Base-by-base conservation (phyloP, 2,888 invertebrate species). In the Amiota communis region DNA sequence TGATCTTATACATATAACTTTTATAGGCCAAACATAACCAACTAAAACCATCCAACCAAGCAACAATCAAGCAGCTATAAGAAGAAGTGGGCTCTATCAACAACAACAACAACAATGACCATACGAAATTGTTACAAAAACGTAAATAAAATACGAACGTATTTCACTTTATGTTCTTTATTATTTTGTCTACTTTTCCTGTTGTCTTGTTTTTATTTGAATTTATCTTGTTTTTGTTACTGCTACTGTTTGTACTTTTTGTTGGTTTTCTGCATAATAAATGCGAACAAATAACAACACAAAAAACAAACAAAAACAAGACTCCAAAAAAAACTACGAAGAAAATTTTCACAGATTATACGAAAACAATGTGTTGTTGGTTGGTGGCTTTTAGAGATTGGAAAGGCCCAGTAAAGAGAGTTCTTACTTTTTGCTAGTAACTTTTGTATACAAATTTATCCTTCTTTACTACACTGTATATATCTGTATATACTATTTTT, bases 191-290 rank as follows among this genome's bases (percentile, higher is more conserved):
- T 80, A 79, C 80, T 81, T 71, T 76, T 74, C 73, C 68, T 59
- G 23, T 76, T 75, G n/a, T n/a, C 3, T 48, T 70, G 71, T 49
- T 64, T 47, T 12, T 12, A 48, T 56, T 69, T 6, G n/a, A 11
- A 9, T 53, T 68, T 20, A 23, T 12, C 56, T 56, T 69, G 12
- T 23, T 46, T 9, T 51, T 70, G 51, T 48, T 36, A 36, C 51
- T 48, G 73, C 79, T 80, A 76, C 82, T 78, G 59, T 59, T 59
- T 53, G 53, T 53, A 20, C 10, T 59, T 1, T 11, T 59, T 59
- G 59, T 59, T 59, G 59, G 59, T 20, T 59, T 78, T 85, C 83
- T 83, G 83, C 83, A 83, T 83, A 83, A 83, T 83, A 82, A 83
- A 83, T 79, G 83, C 77, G 77, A 76, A 77, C 76, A 78, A 83